Evolutionary conservation across 2,113 vertebrate species (phyloP).

Genomic region (Prochilodus magdalenae): DNA sequence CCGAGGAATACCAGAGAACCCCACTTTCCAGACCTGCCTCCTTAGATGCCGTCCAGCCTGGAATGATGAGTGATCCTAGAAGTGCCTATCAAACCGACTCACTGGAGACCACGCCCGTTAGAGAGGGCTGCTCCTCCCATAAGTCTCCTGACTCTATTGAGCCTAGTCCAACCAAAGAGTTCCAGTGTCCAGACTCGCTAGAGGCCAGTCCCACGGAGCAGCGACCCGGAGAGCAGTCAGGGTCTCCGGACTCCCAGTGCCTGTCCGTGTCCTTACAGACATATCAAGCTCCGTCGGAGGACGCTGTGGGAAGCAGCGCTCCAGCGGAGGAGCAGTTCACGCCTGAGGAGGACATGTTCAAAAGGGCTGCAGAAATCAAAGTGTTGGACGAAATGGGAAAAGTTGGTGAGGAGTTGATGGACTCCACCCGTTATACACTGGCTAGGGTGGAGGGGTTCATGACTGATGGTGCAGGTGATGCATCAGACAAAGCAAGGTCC

Average conservation of each 20-base stretch:
- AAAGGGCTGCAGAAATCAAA: slow-evolving; percentile 95
- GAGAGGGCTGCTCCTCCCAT: slow-evolving; percentile 89
- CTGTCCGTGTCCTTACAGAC: slow-evolving; percentile 71
- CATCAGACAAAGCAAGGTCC: slow-evolving; percentile 70
- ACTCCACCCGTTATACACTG: slow-evolving; percentile 59
- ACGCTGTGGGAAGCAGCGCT: slow-evolving; percentile 67
- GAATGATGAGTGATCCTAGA: slow-evolving; percentile 78
- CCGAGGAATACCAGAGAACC: slow-evolving; percentile 50
- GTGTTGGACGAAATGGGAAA: slow-evolving; percentile 93
- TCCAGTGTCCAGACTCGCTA: slow-evolving; percentile 90
- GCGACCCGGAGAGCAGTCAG: slow-evolving; percentile 66
- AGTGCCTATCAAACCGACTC: slow-evolving; percentile 87
- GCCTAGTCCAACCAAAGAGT: slow-evolving; percentile 91
- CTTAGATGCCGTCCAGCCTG: slow-evolving; percentile 78
- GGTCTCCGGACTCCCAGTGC: slow-evolving; percentile 65
- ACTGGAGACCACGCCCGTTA: slow-evolving; percentile 87
- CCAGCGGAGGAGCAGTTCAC: slow-evolving; percentile 83
- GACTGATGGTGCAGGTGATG: slow-evolving; percentile 14
- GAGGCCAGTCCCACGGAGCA: slow-evolving; percentile 86
- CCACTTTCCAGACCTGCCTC: slow-evolving; percentile 76
- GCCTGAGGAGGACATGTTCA: slow-evolving; percentile 95
- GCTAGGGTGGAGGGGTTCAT: slow-evolving; percentile 63
- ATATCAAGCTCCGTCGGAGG: slow-evolving; percentile 52
- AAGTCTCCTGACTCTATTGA: slow-evolving; percentile 97
- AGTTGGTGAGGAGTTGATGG: slow-evolving; percentile 72